Evolutionary conservation across 2,888 invertebrate genomes (phyloP).

Genomic region (Pimpla rufipes): DNA sequence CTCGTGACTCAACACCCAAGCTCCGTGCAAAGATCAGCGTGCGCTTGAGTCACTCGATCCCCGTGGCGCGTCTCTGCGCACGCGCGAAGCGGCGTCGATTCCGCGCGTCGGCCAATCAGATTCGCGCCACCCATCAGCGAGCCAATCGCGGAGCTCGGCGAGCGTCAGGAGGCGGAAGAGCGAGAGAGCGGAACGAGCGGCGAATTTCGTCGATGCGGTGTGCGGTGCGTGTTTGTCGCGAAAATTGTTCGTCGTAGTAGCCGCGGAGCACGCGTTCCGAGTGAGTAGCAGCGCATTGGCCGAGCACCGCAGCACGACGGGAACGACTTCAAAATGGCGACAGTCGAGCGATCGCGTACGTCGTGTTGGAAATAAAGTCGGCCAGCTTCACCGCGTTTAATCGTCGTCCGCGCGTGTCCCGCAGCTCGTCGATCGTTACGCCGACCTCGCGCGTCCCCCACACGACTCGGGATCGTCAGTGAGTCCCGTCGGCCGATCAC

Average conservation of each 20-base stretch:
- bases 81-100: neutral
- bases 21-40: neutral
- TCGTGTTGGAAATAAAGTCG: conserved; percentile 49
- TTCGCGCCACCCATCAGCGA: neutral
- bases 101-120: neutral
- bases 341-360: conserved; percentile 53
- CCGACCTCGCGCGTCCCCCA: too few relatives aligned
- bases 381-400: conserved; percentile 9
- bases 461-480: neutral
- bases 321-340: conserved; percentile 66
- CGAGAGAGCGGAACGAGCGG: neutral
- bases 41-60: neutral
- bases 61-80: neutral
- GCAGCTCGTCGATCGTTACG: neutral
- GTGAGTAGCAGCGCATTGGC: conserved; percentile 14
- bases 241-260: neutral
- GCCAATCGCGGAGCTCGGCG: neutral
- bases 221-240: neutral
- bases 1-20: neutral
- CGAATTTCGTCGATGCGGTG: neutral
- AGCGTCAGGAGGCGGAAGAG: neutral
- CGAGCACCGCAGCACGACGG: too few relatives aligned
- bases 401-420: neutral
- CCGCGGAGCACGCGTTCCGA: conserved; percentile 7
- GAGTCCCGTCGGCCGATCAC: too few relatives aligned